Percentiles rank a stretch among this genome's conserved stretches.
phyloP scores from a whole-genome alignment of 2,113 vertebrate genomes.

The Prunella himalayana region DNA sequence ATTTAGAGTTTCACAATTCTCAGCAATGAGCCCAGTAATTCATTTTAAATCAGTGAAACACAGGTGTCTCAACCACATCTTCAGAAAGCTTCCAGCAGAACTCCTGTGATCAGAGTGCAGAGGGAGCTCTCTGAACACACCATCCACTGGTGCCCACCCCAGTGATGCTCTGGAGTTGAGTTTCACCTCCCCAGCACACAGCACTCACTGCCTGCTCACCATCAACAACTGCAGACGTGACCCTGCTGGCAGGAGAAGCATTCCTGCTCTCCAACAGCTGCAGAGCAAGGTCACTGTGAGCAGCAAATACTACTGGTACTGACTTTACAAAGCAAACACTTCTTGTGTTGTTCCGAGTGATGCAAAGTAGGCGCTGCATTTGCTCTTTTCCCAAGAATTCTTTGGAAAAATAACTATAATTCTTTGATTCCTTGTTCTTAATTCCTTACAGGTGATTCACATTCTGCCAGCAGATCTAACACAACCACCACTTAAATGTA shows the following conservation, averaged over 20 bases:
- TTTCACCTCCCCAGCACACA: background rate
- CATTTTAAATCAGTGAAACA: background rate
- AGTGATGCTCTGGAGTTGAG: background rate
- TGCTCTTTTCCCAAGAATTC: background rate
- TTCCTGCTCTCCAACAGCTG: background rate
- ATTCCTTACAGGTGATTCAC: background rate
- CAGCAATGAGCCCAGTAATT: background rate
- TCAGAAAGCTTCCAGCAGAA: background rate
- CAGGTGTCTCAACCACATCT: rapidly evolving
- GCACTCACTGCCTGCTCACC: background rate
- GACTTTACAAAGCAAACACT: background rate
- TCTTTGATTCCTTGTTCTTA: background rate
- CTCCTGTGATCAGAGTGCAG: rapidly evolving
- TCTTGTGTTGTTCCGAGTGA: background rate
- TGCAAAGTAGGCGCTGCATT: rapidly evolving
- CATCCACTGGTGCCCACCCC: background rate
- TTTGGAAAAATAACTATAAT: background rate
- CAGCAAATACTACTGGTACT: background rate
- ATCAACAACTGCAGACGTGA: background rate
- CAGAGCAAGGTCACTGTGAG: background rate
- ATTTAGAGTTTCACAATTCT: background rate
- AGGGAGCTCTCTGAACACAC: background rate
- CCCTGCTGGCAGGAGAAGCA: background rate
- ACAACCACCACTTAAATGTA: background rate
- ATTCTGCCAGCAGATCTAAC: background rate